Conservation (phyloP, 1,140 invertebrate genomes). For the Nomia melanderi region DNA sequence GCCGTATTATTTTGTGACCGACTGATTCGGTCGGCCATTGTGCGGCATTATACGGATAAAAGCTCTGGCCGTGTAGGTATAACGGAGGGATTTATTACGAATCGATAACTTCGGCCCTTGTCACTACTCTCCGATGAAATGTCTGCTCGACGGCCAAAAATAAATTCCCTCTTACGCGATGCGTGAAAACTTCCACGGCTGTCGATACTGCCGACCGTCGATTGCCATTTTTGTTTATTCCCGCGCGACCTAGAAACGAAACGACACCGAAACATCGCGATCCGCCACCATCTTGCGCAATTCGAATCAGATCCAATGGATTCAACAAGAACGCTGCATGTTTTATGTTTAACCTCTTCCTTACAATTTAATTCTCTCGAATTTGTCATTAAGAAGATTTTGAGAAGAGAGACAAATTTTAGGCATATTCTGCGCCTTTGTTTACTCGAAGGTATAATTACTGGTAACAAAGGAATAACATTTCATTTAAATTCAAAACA, state of each 20-base stretch:
- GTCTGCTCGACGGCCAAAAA: constrained; percentile 61
- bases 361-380: no score
- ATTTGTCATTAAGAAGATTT: no score
- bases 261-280: background rate
- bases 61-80: constrained; percentile 63
- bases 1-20: constrained; percentile 69
- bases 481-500: no score
- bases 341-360: no score
- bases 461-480: no score
- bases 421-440: no score
- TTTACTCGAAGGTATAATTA: no score
- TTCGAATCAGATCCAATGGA: no score
- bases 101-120: constrained; percentile 69
- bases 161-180: constrained; percentile 64
- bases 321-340: no score
- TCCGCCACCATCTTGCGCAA: no score
- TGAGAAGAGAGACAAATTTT: no score
- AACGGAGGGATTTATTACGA: constrained; percentile 70
- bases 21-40: constrained; percentile 65
- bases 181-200: constrained; percentile 56
- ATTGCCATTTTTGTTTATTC: background rate
- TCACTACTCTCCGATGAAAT: constrained; percentile 66
- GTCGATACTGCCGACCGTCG: constrained; percentile 20
- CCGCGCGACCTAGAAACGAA: background rate
- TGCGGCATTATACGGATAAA: constrained; percentile 71